Evolutionary conservation across 2,888 invertebrate genomes (phyloP).

Genomic region (Volucella zonaria): DNA sequence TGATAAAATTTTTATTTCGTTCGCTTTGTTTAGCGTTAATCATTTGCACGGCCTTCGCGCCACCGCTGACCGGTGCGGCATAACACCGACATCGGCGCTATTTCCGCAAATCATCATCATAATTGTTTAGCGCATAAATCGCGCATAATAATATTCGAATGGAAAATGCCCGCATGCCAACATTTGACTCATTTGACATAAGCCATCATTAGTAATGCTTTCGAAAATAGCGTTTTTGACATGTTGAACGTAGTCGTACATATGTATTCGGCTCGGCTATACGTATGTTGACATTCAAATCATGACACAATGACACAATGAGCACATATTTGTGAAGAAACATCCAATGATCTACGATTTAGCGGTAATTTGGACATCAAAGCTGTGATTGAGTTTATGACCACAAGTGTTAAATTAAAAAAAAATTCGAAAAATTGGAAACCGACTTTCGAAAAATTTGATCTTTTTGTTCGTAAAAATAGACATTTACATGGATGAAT

Average conservation of each 20-base stretch:
- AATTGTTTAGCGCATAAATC: conserved; percentile 37
- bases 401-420: conserved; percentile 61
- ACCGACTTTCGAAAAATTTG: not conserved
- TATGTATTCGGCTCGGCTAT: conserved; percentile 28
- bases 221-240: conserved; percentile 72
- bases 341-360: conserved; percentile 35
- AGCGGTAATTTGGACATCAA: conserved; percentile 47
- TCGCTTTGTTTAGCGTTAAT: conserved; percentile 26
- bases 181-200: conserved; percentile 62
- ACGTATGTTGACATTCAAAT: conserved; percentile 46
- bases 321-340: not conserved
- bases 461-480: conserved; percentile 40
- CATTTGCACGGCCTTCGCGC: not conserved
- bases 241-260: conserved; percentile 41
- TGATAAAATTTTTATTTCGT: conserved; percentile 28
- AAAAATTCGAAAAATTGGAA: not conserved
- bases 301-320: conserved; percentile 28
- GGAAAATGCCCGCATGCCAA: conserved; percentile 49
- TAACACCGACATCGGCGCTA: not conserved
- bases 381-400: conserved; percentile 63
- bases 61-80: too few relatives aligned
- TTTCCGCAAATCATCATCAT: conserved; percentile 51
- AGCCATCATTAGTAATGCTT: conserved; percentile 60
- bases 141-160: conserved; percentile 48
- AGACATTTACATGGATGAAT: conserved; percentile 26